Conservation (phyloP, 2,113 vertebrate genomes). For the Bos indicus region DNA sequence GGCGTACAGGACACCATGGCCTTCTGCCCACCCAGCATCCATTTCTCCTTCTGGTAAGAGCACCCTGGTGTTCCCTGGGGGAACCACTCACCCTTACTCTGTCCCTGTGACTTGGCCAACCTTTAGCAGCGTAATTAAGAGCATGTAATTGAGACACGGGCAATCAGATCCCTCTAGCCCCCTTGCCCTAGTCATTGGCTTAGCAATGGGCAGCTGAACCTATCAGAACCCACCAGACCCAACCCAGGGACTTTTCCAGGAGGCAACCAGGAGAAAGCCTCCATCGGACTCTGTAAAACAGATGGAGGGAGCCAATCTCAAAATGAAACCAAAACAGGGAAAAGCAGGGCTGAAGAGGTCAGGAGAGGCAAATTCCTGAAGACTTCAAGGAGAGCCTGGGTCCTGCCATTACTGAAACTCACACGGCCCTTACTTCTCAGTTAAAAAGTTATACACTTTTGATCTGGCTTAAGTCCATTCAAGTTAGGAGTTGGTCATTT, state of each 20-base stretch:
- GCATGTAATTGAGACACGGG: background rate
- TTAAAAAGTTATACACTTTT: background rate
- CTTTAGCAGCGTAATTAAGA: background rate
- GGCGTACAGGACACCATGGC: background rate
- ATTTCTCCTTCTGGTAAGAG: background rate
- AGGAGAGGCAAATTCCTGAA: background rate
- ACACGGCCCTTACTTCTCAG: background rate
- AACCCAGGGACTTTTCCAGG: background rate
- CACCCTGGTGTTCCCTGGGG: background rate
- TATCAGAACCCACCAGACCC: background rate
- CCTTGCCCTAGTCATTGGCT: background rate
- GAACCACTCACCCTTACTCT: background rate
- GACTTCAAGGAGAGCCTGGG: background rate
- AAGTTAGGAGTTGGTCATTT: background rate
- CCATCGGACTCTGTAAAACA: background rate
- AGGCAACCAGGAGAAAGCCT: background rate
- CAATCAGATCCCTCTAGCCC: background rate
- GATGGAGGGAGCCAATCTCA: background rate
- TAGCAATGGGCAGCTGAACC: background rate
- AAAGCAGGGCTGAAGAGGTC: background rate
- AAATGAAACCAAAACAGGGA: background rate
- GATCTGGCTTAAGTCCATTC: background rate
- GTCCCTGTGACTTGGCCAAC: background rate
- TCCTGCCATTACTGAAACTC: background rate
- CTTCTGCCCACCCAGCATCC: background rate